Base-by-base conservation (phyloP, 2,888 invertebrate species). In the Helicoverpa assulta region DNA sequence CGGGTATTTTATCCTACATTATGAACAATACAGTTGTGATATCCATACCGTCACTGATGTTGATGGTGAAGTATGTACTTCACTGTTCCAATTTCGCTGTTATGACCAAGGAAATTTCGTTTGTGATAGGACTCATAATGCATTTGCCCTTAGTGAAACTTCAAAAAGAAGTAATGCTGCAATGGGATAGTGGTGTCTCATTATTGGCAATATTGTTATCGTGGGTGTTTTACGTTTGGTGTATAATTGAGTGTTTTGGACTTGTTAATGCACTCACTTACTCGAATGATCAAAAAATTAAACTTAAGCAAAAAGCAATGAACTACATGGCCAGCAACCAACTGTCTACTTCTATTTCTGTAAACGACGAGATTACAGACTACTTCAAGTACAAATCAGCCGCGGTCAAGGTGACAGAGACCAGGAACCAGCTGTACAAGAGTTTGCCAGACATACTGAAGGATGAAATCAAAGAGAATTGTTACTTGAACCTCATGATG, bases 131-230 rank as follows among this genome's bases (percentile, higher is more conserved):
- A n/a, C n/a, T 47, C 16, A 2, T n/a, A n/a, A 5, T 47, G n/a
- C n/a, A 6, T n/a, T 47, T 47, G 16, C 47, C 47, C n/a, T 47
- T 47, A 6, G 16, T 47, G n/a, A 12, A 16, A 6, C 5, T 16
- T 7, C 5, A 16, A 58, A 10, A 14, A 69, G 19, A 6, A 16
- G 1, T 6, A n/a, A 18, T 33, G 0, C 77, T 62, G 51, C 69
- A 78, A 18, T 29, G 86, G 4, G 89, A 90, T 40, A 74, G 70
- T 52, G 29, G 88, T 18, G 62, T 70, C 6, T 73, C 82, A 5
- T 61, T 91, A 18, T 0, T 84, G 1, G 73, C 79, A 6, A 88
- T 78, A 40, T n/a, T 18, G 12, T 6, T 52, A 4, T 21, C 58
- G 5, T 21, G 5, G 8, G 2, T 43, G 5, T 58, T 58, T 12